Evolutionary conservation across 1,140 invertebrate genomes (phyloP), one percentile per base, ranked within the genome.

Genomic region (Camponotus pennsylvanicus): DNA sequence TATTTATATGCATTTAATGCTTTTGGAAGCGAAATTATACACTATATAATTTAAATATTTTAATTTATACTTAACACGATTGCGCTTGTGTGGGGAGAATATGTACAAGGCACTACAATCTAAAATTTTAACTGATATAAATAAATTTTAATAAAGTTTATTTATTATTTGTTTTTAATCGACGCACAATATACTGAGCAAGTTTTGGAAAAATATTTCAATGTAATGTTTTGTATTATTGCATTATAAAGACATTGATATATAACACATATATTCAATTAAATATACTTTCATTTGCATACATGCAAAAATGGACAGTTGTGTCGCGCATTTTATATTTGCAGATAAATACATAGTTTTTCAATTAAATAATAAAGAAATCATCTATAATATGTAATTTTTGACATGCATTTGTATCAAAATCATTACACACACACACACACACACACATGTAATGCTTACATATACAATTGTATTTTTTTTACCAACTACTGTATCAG

Each of bases 101-200:
- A 64, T 59, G 27, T 85, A 87, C 40, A 90, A 90, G 89, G 89
- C 88, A 90, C 89, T 89, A 79, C 86, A 87, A 67, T 87, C 49
- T 79, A 71, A 79, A 67, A 76, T 77, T 80, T 57, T 42, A 21
- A 59, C 32, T 66, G 49, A 77, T 40, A 11, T 70, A 63, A 66
- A 45, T 52, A 52, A 52, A 52, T 52, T 34, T 73, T 34, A 49
- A 85, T 55, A 55, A 73, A 73, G 9, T 73, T 57, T 73, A 57
- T 73, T 73, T 73, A 73, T 73, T 73, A 73, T 32, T 73, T 73
- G 21, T 73, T 57, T 37, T 34, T 73, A 37, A 73, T 73, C 49
- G 49, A 73, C 21, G 32, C 52, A 73, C 52, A 73, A 73, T 57
- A 52, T 52, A 73, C 37, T 18, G n/a, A 73, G 52, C 34, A 73